Evolutionary conservation across 2,113 vertebrate genomes (phyloP).

Genomic region (Tupaia chinensis): DNA sequence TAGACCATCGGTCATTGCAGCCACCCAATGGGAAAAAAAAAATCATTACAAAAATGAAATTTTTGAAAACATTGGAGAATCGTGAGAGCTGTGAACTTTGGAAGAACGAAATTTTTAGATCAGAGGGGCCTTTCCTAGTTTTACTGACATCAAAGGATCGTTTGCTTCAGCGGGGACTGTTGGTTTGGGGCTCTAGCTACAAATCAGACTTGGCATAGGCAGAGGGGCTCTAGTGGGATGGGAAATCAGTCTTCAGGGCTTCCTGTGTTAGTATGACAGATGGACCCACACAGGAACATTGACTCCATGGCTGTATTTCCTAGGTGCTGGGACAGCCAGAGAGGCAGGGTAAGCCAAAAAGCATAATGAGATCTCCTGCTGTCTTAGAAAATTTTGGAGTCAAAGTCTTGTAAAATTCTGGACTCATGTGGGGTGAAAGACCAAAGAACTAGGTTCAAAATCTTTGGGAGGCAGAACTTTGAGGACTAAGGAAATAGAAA

Average conservation of each 20-base stretch:
- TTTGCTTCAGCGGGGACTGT: background rate
- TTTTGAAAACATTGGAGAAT: background rate
- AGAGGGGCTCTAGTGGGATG: background rate
- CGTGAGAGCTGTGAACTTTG: background rate
- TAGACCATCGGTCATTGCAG: background rate
- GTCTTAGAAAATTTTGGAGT: background rate
- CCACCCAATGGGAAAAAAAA: background rate
- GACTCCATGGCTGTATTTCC: background rate
- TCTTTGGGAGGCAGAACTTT: background rate
- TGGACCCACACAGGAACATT: background rate
- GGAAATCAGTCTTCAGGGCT: background rate
- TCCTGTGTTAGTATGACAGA: background rate
- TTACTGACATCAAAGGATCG: background rate
- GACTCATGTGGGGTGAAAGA: background rate
- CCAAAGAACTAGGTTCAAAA: background rate
- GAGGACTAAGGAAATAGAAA: background rate
- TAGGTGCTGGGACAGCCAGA: background rate
- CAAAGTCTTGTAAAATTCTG: background rate
- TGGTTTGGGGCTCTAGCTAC: background rate
- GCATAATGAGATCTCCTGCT: background rate
- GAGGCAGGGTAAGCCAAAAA: background rate
- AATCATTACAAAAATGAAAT: background rate
- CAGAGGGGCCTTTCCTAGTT: background rate
- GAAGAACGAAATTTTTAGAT: background rate
- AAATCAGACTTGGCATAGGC: background rate